phyloP scores from a whole-genome alignment of 2,113 vertebrate genomes.

The Corythornis vintsioides region DNA sequence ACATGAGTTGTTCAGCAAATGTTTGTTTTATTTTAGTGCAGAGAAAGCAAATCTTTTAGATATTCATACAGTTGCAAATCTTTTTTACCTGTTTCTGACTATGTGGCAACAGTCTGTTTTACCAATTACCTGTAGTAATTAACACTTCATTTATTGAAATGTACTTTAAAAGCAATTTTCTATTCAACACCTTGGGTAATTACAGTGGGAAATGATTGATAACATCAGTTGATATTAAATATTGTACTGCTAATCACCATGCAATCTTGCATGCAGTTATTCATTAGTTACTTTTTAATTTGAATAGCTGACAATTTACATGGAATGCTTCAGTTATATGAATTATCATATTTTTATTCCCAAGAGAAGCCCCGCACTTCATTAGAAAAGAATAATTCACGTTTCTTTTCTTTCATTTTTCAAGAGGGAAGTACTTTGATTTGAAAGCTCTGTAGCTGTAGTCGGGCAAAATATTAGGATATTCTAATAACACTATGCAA shows the following conservation, averaged over 20 bases:
- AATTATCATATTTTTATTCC: slow-evolving; percentile 32
- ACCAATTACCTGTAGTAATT: slow-evolving; percentile 23
- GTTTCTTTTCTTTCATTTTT: slow-evolving; percentile 53
- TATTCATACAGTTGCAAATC: not conserved
- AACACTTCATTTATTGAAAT: slow-evolving; percentile 38
- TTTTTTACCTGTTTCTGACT: not conserved
- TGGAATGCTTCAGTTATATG: slow-evolving; percentile 27
- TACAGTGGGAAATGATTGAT: slow-evolving; percentile 59
- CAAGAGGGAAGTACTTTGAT: slow-evolving; percentile 45
- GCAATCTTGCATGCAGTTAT: slow-evolving; percentile 53
- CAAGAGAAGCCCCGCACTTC: not conserved
- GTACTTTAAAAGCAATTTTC: slow-evolving; percentile 61
- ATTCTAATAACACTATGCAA: not conserved
- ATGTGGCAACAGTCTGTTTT: not conserved
- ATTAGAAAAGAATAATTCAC: slow-evolving; percentile 14
- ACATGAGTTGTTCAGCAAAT: not conserved
- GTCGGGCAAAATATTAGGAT: not conserved
- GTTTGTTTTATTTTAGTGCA: not conserved
- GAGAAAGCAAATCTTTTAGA: not conserved
- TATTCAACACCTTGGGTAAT: slow-evolving; percentile 56
- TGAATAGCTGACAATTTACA: slow-evolving; percentile 48
- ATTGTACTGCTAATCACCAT: slow-evolving; percentile 59
- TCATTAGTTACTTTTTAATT: slow-evolving; percentile 66
- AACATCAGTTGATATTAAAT: slow-evolving; percentile 57
- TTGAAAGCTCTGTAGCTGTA: slow-evolving; percentile 31